Percentiles rank a stretch among this genome's conserved stretches.
Conservation (phyloP, 2,888 invertebrate genomes). For the Dyspetes luteomarginatus region DNA sequence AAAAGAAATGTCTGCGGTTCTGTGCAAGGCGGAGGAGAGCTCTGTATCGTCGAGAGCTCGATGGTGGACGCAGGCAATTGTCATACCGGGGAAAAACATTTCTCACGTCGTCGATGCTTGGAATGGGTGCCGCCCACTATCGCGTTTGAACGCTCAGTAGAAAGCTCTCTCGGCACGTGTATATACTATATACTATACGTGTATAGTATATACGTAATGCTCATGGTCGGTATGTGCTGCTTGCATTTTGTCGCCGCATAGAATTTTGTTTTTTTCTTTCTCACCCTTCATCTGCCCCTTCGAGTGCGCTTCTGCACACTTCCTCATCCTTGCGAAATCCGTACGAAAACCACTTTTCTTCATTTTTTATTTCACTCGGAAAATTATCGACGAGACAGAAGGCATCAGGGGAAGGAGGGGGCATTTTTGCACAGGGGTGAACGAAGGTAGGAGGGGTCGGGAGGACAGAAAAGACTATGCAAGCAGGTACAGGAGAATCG, state of each 20-base stretch:
- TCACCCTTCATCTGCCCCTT: slow-evolving; percentile 67
- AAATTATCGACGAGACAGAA: slow-evolving; percentile 63
- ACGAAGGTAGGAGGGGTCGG: slow-evolving; percentile 23
- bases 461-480: slow-evolving; percentile 73
- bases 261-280: slow-evolving; percentile 34
- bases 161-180: slow-evolving; percentile 36
- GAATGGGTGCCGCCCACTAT: slow-evolving; percentile 71
- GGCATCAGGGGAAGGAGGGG: slow-evolving; percentile 31
- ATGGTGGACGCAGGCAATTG: slow-evolving; percentile 54
- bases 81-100: slow-evolving; percentile 79
- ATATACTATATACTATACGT: slow-evolving; percentile 9
- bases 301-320: slow-evolving; percentile 65
- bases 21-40: slow-evolving; percentile 64
- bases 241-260: slow-evolving; percentile 29
- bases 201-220: slow-evolving; percentile 33
- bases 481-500: slow-evolving; percentile 72
- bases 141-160: slow-evolving; percentile 49
- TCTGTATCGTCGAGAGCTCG: slow-evolving; percentile 47
- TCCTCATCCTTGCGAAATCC: slow-evolving; percentile 54
- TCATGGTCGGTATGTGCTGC: slow-evolving; percentile 15
- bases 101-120: slow-evolving; percentile 76
- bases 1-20: slow-evolving; percentile 70
- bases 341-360: slow-evolving; percentile 62
- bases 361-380: slow-evolving; percentile 65
- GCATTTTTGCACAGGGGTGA: slow-evolving; percentile 20